A percentile compares a stretch with the other conserved stretches of the same genome.
phyloP scores from a whole-genome alignment of 2,888 invertebrate species.

The Phengaris arion region DNA sequence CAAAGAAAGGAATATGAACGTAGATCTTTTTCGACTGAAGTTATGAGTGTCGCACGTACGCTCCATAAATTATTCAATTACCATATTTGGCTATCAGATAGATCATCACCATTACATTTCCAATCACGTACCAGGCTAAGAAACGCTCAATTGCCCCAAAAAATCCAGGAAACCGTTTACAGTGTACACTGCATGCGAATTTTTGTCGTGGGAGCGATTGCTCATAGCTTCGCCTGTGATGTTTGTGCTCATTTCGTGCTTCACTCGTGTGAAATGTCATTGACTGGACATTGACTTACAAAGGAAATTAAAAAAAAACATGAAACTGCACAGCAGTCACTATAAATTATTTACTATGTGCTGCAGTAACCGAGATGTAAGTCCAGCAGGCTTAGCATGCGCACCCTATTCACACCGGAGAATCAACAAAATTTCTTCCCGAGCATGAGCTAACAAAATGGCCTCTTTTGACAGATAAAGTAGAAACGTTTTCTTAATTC shows the following conservation, averaged over 20 bases:
- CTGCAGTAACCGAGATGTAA: no score
- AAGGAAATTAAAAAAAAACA: no score
- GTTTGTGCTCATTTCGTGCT: slow-evolving; percentile 6
- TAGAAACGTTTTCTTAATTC: no score
- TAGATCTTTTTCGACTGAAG: neutral
- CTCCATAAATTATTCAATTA: slow-evolving; percentile 45
- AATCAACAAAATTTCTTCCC: no score
- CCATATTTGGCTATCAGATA: slow-evolving; percentile 49
- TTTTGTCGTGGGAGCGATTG: slow-evolving; percentile 22
- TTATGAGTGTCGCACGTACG: neutral
- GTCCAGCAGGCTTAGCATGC: no score
- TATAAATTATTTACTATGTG: no score
- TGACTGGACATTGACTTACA: neutral
- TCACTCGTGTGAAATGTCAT: neutral
- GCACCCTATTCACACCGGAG: no score
- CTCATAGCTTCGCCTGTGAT: neutral
- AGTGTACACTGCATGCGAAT: slow-evolving; percentile 16
- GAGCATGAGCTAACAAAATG: no score
- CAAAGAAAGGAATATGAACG: no score
- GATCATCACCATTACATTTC: slow-evolving; percentile 13
- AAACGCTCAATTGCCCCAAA: slow-evolving; percentile 51
- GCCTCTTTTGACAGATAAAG: no score
- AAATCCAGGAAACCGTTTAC: slow-evolving; percentile 35
- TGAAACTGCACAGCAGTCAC: no score
- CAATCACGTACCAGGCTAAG: slow-evolving; percentile 57